phyloP scores from a whole-genome alignment of 1,140 invertebrate genomes.

The Planococcus citri region DNA sequence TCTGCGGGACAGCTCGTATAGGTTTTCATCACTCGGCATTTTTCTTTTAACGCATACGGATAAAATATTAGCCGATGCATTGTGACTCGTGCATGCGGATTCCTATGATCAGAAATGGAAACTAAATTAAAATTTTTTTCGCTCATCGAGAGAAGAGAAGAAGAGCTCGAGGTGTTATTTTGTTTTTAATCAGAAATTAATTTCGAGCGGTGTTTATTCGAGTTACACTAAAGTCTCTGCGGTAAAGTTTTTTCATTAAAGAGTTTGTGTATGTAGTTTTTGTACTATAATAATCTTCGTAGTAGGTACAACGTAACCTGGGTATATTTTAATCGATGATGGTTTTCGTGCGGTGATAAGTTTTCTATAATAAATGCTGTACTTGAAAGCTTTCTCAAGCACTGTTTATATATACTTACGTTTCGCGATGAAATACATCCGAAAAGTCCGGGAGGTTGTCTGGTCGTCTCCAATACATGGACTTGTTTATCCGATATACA shows the following conservation, averaged over 20 bases:
- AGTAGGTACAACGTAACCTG: too few species aligned
- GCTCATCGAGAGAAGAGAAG: not conserved
- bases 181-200: too few species aligned
- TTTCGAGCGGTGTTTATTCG: too few species aligned
- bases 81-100: constrained; percentile 40
- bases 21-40: constrained; percentile 72
- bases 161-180: not conserved
- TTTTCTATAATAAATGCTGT: too few species aligned
- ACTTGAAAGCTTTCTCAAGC: too few species aligned
- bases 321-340: too few species aligned
- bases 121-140: constrained; percentile 13
- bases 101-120: constrained; percentile 27
- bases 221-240: too few species aligned
- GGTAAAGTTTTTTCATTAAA: too few species aligned
- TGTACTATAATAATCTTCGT: too few species aligned
- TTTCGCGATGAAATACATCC: constrained; percentile 56
- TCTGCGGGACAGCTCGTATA: constrained; percentile 43
- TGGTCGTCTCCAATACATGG: constrained; percentile 64
- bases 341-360: too few species aligned
- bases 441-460: constrained; percentile 56
- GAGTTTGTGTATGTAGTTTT: too few species aligned
- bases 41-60: constrained; percentile 71
- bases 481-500: constrained; percentile 82
- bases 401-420: not conserved
- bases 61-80: constrained; percentile 54